Percentiles rank a stretch among this genome's conserved stretches.
These are phyloP conservation scores for Hucho hucho DNA, from an alignment of 2,113 vertebrate genomes.

Conservation along the genomic window DNA sequence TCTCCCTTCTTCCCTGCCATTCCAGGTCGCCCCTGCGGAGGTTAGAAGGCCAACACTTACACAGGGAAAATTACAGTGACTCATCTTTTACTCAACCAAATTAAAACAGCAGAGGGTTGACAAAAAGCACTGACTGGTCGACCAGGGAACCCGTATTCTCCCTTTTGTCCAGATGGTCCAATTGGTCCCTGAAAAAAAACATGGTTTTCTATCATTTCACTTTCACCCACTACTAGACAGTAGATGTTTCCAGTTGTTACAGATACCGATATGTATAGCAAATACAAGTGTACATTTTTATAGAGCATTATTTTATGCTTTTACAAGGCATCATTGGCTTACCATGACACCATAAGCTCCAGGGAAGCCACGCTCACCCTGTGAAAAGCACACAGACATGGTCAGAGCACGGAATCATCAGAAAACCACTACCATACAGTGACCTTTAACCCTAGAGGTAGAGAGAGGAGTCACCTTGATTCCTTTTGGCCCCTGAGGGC, in stretches of 20 bases:
- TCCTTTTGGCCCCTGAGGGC: conserved; percentile 80
- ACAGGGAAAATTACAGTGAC: not conserved
- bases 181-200: conserved; percentile 77
- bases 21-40: conserved; percentile 84
- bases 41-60: not conserved
- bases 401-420: not conserved
- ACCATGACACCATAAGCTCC: conserved; percentile 79
- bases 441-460: not conserved
- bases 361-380: conserved; percentile 81
- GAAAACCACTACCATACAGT: not conserved
- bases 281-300: not conserved
- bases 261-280: not conserved
- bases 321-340: conserved; percentile 28
- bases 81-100: no score
- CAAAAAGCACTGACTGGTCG: conserved; percentile 79
- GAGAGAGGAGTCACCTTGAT: conserved; percentile 51
- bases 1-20: conserved; percentile 82
- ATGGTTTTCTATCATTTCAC: no score
- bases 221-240: no score
- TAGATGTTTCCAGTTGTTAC: not conserved
- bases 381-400: conserved; percentile 21
- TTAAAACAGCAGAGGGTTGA: not conserved
- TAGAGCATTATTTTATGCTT: not conserved
- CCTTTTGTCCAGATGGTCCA: conserved; percentile 85
- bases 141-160: conserved; percentile 91